Conservation (phyloP, 2,888 invertebrate genomes). For the Dusona sp. region DNA sequence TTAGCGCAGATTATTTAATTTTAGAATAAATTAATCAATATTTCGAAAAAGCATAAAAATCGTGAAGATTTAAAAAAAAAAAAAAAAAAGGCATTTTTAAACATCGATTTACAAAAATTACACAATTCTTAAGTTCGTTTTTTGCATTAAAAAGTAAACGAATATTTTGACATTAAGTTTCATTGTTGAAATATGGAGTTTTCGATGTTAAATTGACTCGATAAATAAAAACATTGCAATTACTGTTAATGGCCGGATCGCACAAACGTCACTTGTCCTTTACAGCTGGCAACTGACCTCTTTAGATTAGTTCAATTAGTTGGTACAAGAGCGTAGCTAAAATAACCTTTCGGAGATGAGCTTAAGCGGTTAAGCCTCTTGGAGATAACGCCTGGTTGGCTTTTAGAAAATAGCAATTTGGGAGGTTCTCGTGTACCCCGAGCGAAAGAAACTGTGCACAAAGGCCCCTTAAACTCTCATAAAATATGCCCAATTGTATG, state of each 20-base stretch:
- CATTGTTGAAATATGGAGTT: neutral
- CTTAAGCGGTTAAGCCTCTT: neutral
- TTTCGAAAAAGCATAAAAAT: too few species aligned
- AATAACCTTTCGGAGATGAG: neutral
- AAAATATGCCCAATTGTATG: slow-evolving; percentile 13
- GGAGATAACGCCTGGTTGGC: neutral
- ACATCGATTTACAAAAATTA: neutral
- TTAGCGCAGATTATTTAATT: too few species aligned
- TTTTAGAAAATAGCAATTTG: slow-evolving; percentile 6
- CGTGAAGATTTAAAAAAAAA: neutral
- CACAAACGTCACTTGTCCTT: neutral
- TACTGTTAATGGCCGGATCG: neutral
- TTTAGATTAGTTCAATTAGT: slow-evolving; percentile 9
- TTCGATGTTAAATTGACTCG: neutral
- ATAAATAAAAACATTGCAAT: neutral
- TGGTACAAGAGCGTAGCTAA: neutral
- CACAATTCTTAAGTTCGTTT: neutral
- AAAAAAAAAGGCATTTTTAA: neutral
- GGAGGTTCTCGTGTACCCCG: neutral
- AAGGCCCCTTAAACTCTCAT: neutral
- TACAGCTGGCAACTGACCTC: neutral
- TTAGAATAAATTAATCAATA: too few species aligned
- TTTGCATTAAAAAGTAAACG: neutral
- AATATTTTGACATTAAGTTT: neutral
- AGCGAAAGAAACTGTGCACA: neutral